Base-by-base conservation (phyloP, 2,113 vertebrate species). In the Miniopterus natalensis region DNA sequence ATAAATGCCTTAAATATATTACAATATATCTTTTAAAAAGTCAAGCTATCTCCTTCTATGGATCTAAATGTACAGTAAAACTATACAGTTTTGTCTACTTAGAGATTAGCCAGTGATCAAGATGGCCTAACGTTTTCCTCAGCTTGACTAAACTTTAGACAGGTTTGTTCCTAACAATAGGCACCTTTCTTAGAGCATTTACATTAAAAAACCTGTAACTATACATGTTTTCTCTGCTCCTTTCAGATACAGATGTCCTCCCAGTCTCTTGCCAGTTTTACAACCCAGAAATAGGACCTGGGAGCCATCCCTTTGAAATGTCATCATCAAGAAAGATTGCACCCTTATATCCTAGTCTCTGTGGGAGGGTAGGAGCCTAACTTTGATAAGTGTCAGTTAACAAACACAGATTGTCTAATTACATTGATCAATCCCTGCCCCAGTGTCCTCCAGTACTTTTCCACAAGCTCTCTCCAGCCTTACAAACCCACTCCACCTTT, bases 201-300 rank as follows among this genome's bases (percentile, higher is more conserved):
- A 79, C 17, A 57, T 94, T 80, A 84, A 31, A 84, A 94, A 95
- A 53, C 23, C 63, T 55, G 27, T 85, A 84, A 85, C 57, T 88
- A 36, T n/a, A 63, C 55, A 73, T 51, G 65, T 57, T 51, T 94
- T 14, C 36, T 96, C 55, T 83, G 47, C 36, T 42, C 15, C 49
- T 80, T 84, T 84, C 71, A 80, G 27, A 68, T 70, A 45, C 40
- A 90, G 86, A 70, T 90, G 20, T 47, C 47, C 29, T 92, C 23
- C 55, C 3, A 42, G 15, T 15, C 20, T 70, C n/a, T 90, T 25
- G 42, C 14, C 29, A 78, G 25, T 73, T 92, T 79, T 84, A 74
- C 8, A 74, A 55, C 1, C 14, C 8, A 57, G 36, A 15, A 84
- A 61, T 55, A 49, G 59, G 66, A 92, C 12, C 40, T 90, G 23